These are phyloP conservation scores for Bombus haemorrhoidalis DNA, from an alignment of 1,140 invertebrate genomes.

Conservation along the genomic window DNA sequence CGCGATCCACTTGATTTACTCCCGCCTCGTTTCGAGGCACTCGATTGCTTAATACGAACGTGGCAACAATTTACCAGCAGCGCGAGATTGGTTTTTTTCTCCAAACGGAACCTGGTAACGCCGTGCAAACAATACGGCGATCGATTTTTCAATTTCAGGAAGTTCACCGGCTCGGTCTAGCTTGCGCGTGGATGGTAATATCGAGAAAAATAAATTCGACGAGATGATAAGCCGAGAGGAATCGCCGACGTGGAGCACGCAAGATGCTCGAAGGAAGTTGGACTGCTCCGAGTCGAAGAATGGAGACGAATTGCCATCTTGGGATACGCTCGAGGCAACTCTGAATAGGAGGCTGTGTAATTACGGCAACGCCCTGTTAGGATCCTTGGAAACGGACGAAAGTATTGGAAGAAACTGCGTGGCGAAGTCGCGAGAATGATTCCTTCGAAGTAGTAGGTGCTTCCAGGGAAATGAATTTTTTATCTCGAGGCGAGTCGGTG, in stretches of 20 bases:
- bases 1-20: not conserved
- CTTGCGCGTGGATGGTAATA: slow-evolving; percentile 64
- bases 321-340: slow-evolving; percentile 70
- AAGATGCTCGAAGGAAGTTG: slow-evolving; percentile 48
- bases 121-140: slow-evolving; percentile 23
- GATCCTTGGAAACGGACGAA: slow-evolving; percentile 21
- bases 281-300: slow-evolving; percentile 54
- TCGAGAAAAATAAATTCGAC: slow-evolving; percentile 63
- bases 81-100: slow-evolving; percentile 1
- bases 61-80: slow-evolving; percentile 22
- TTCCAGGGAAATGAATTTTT: slow-evolving; percentile 13
- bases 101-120: not conserved
- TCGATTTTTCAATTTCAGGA: slow-evolving; percentile 53
- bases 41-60: slow-evolving; percentile 22
- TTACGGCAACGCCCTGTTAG: slow-evolving; percentile 48
- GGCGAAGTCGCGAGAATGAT: not conserved
- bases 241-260: slow-evolving; percentile 69
- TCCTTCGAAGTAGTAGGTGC: not conserved
- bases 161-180: slow-evolving; percentile 65
- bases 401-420: not conserved
- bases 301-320: slow-evolving; percentile 67
- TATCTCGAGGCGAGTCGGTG: not conserved
- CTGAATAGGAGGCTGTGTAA: slow-evolving; percentile 70
- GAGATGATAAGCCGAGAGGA: slow-evolving; percentile 71
- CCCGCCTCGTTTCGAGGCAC: not conserved